Base-by-base conservation (phyloP, 2,888 invertebrate genomes). In the Caenorhabditis sulstoni region DNA sequence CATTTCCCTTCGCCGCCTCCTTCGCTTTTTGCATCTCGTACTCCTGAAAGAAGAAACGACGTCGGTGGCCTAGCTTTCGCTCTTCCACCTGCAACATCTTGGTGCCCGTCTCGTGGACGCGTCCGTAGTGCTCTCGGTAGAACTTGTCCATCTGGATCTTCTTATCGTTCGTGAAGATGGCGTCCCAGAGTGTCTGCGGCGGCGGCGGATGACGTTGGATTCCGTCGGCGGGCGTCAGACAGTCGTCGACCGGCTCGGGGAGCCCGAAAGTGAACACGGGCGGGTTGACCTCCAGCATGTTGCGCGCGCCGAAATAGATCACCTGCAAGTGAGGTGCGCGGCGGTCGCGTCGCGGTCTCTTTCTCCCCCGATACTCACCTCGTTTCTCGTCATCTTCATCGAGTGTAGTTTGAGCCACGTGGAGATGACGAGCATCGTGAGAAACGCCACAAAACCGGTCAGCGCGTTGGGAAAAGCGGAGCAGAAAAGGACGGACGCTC, bases 151-250 rank as follows among this genome's bases (percentile, higher is more conserved):
- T 78, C 53, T 35, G 49, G 23, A 78, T 37, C 20, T 62, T 67
- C 18, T 55, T 57, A 29, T 78, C 78, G 39, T 78, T 67, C n/a
- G 57, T 23, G 18, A 78, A 78, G 35, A 78, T 53, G 23, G 78
- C 78, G 49, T 78, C 66, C 78, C 78, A 78, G 12, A 78, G 55
- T 3, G 66, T 67, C 22, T 78, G 71, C 14, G 73, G 78, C 29
- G 53, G 55, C 8, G 66, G 71, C 0, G 49, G 14, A 12, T 70
- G 65, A 3, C 70, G 39, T 53, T 70, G 68, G n/a, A 39, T 50
- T 1, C 66, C 78, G 20, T 70, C 70, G 23, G 66, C 78, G 11
- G 78, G 78, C 22, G 78, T 78, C 62, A 78, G 11, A 50, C 78
- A 78, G 35, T 77, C 77, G 45, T 78, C 78, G 1, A 12, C 16